A percentile compares a stretch with the other conserved stretches of the same genome.
Conservation (phyloP, 2,113 vertebrate species). For the Ibidorhyncha struthersii region DNA sequence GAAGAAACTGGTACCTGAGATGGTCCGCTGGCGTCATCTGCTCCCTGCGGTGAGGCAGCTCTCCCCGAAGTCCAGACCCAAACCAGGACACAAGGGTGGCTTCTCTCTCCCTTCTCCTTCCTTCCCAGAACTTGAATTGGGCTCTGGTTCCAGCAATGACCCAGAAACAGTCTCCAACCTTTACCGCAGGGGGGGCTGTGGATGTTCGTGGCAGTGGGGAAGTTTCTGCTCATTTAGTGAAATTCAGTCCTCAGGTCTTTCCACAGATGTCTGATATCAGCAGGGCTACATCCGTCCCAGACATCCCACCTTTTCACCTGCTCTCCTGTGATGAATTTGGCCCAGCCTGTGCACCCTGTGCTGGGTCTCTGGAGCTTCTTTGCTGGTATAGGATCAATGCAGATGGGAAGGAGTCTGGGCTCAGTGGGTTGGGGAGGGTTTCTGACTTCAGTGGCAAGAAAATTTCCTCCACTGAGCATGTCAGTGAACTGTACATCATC, state of each 20-base stretch:
- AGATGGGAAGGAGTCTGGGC: neutral
- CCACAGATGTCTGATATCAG: neutral
- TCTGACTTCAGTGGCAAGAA: neutral
- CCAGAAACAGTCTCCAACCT: neutral
- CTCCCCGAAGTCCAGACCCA: neutral
- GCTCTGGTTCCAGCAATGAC: neutral
- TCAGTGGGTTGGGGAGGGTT: neutral
- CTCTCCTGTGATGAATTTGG: neutral
- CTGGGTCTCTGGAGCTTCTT: neutral
- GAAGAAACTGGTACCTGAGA: neutral
- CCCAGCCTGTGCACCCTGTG: accelerated
- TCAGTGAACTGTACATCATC: neutral
- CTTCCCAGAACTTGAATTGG: neutral
- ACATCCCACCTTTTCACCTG: neutral
- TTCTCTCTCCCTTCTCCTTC: neutral
- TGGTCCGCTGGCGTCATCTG: neutral
- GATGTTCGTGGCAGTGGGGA: neutral
- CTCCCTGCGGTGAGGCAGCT: neutral
- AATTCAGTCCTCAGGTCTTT: neutral
- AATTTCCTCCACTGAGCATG: neutral
- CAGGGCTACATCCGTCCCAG: neutral
- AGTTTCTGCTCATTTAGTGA: neutral
- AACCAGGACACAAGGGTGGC: neutral
- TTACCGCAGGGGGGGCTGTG: accelerated
- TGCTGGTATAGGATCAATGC: accelerated